These are phyloP conservation scores for Lepidurus packardi DNA, from an alignment of 1,140 invertebrate genomes.

Conservation along the genomic window DNA sequence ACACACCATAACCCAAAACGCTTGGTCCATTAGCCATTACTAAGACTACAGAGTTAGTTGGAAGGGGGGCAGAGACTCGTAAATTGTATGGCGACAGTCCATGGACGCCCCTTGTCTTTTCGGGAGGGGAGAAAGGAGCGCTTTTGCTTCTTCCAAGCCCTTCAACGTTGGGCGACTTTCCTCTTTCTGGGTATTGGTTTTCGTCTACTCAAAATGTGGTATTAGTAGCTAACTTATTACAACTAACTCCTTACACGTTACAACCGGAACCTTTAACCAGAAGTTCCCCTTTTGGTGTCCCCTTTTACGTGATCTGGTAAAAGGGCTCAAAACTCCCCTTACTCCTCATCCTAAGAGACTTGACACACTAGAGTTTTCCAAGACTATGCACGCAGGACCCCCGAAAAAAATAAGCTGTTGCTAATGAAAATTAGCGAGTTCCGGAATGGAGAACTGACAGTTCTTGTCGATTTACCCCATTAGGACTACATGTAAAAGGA, in stretches of 20 bases:
- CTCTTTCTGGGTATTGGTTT: not conserved
- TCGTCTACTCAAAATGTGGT: not conserved
- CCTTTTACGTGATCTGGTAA: not conserved
- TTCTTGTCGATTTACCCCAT: slow-evolving; percentile 20
- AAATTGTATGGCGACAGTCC: slow-evolving; percentile 12
- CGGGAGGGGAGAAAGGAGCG: not conserved
- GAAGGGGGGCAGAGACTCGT: slow-evolving; percentile 7
- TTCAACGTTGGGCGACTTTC: not conserved
- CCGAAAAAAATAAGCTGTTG: not conserved
- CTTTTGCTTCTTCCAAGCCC: not conserved
- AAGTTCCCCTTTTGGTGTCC: too few species aligned
- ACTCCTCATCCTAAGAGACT: not conserved
- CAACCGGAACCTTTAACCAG: not conserved
- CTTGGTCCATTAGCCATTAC: not conserved
- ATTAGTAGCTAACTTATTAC: slow-evolving; percentile 22
- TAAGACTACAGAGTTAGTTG: not conserved
- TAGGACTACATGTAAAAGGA: not conserved
- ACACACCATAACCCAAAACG: not conserved
- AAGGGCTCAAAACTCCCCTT: not conserved
- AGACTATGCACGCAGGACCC: not conserved
- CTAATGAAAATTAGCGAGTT: slow-evolving; percentile 22
- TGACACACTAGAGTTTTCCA: not conserved
- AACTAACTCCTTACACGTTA: not conserved
- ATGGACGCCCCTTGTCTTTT: slow-evolving; percentile 18
- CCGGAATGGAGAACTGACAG: slow-evolving; percentile 13